Evolutionary conservation across 2,888 invertebrate genomes (phyloP), one percentile per base, ranked within the genome.

Genomic region (Campopleginae sp.): DNA sequence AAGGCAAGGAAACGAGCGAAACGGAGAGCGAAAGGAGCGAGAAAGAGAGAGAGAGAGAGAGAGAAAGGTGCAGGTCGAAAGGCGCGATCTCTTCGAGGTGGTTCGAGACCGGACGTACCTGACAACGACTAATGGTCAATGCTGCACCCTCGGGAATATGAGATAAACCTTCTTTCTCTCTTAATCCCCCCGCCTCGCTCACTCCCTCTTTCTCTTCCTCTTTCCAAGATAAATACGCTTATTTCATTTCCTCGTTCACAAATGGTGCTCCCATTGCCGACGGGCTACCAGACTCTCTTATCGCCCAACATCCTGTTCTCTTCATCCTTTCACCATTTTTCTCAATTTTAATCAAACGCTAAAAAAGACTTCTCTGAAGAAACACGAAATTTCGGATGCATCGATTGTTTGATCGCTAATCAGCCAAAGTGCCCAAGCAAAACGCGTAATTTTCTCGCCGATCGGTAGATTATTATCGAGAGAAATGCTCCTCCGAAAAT

Each of bases 121-220:
- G 92, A 92, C 92, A 92, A 90, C 92, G 91, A 92, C 91, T 92
- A 92, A 92, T 92, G 92, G 90, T 88, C 90, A 83, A 86, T 76
- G 88, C 89, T 86, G 88, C 86, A 86, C 85, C 87, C 83, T 87
- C 88, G 88, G 89, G 90, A 89, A 90, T 91, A 89, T 89, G 89
- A 91, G 91, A 92, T 92, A 92, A 92, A 90, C 87, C 87, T 78
- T 80, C 74, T 31, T 63, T 68, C 70, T 68, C 77, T 77, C 27
- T 58, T 58, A 4, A 23, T 58, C 58, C 5, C 14, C 14, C 58
- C 27, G 14, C 27, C 58, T 12, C 54, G 12, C 54, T 63, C 38
- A 46, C 19, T 74, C 42, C 48, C 48, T 61, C 71, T 71, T 44
- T 27, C 48, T 33, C 38, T 80, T 46, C 66, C 31, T 80, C 48